Evolutionary conservation across 1,140 invertebrate genomes (phyloP).

Genomic region (Antheraea pernyi): DNA sequence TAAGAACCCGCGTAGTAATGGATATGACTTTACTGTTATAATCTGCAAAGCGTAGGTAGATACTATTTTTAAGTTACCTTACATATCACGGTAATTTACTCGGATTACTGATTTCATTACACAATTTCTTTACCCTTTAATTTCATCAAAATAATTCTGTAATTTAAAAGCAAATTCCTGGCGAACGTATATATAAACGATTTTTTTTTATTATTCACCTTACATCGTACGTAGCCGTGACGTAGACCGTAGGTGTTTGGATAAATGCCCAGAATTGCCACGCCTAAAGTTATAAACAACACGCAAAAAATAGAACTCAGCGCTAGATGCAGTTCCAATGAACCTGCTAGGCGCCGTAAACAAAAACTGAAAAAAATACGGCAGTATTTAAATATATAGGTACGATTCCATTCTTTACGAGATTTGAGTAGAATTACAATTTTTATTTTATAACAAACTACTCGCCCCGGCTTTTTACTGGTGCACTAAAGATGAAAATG

Average conservation of each 20-base stretch:
- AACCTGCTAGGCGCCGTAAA: constrained; percentile 14
- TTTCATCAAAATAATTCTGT: too few relatives aligned
- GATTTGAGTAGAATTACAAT: background rate
- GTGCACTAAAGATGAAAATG: too few relatives aligned
- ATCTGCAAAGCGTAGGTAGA: too few relatives aligned
- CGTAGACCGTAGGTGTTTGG: constrained; percentile 40
- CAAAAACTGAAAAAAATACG: background rate
- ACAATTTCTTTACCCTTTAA: too few relatives aligned
- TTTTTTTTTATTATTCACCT: background rate
- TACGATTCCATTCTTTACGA: background rate
- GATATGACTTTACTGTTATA: too few relatives aligned
- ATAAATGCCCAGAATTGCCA: constrained; percentile 35
- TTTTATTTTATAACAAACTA: too few relatives aligned
- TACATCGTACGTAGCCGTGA: background rate
- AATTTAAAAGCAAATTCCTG: too few relatives aligned
- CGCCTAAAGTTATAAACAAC: constrained; percentile 35
- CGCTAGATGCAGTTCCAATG: constrained; percentile 10
- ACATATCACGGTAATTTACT: too few relatives aligned
- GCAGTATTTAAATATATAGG: background rate
- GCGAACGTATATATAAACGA: too few relatives aligned
- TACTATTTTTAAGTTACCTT: too few relatives aligned
- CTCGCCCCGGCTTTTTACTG: too few relatives aligned
- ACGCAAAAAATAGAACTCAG: constrained; percentile 19
- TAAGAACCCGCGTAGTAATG: background rate
- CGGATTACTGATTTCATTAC: too few relatives aligned